Percentiles rank a stretch among this genome's conserved stretches.
These are phyloP conservation scores for Pammene fasciana DNA, from an alignment of 2,888 invertebrate species.

Conservation along the genomic window DNA sequence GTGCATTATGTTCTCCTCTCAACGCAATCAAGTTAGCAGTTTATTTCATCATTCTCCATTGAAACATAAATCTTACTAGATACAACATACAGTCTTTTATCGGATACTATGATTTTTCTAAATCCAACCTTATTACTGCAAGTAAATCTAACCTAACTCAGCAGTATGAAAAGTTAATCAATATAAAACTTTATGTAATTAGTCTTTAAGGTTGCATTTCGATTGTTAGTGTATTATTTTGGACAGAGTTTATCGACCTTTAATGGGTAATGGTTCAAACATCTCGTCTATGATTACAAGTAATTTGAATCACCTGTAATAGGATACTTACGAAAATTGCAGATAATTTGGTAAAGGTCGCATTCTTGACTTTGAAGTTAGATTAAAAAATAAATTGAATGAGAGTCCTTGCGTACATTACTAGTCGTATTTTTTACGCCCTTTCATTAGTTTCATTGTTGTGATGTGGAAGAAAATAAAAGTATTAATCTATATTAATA, in stretches of 20 bases:
- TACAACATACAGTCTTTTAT: not conserved
- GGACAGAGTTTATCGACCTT: conserved; percentile 48
- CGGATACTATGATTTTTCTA: too few relatives aligned
- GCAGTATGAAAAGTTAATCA: not conserved
- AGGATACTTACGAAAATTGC: conserved; percentile 47
- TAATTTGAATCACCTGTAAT: conserved; percentile 49
- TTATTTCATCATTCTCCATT: not conserved
- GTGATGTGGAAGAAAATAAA: not conserved
- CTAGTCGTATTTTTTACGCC: not conserved
- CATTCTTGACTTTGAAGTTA: conserved; percentile 30
- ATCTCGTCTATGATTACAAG: conserved; percentile 53
- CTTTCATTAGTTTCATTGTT: not conserved
- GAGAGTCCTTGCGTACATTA: not conserved
- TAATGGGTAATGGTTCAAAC: conserved; percentile 52
- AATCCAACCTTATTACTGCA: not conserved
- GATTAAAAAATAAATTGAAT: conserved; percentile 23
- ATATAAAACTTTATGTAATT: not conserved
- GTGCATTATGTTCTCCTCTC: conserved; percentile 25
- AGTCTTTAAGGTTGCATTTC: not conserved
- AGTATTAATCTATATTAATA: too few relatives aligned
- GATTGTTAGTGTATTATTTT: conserved; percentile 16
- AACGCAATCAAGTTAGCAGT: conserved; percentile 2
- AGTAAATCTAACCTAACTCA: not conserved
- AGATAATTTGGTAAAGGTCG: conserved; percentile 48
- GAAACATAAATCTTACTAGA: not conserved